Percentiles rank a stretch among this genome's conserved stretches.
phyloP scores from a whole-genome alignment of 2,888 invertebrate species.

The Linyphia triangularis region DNA sequence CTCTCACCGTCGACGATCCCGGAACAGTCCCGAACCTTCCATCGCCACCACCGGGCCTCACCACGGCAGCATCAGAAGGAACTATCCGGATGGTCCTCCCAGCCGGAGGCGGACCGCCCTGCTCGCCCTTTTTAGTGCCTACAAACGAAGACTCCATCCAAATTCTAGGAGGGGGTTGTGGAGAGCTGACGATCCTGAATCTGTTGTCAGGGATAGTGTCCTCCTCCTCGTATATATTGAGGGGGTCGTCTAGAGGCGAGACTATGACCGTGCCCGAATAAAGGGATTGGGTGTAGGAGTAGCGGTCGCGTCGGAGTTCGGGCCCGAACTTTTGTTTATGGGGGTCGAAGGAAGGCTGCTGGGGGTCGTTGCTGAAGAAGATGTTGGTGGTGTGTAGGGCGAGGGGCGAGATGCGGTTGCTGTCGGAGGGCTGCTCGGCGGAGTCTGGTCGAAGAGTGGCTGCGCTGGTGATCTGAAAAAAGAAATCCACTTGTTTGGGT shows the following conservation, averaged over 20 bases:
- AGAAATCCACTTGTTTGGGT: neutral
- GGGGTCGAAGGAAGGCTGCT: neutral
- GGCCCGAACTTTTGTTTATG: neutral
- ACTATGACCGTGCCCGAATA: conserved; percentile 63
- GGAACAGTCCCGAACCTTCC: neutral
- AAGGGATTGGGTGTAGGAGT: conserved; percentile 83
- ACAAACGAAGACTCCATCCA: conserved; percentile 97
- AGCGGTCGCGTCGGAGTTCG: conserved; percentile 81
- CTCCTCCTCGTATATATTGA: conserved; percentile 27
- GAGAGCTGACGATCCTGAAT: conserved; percentile 78
- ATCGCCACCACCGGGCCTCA: conserved; percentile 79
- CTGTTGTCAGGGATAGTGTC: conserved; percentile 49
- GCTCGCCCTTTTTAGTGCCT: conserved; percentile 83
- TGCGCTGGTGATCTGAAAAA: conserved; percentile 58
- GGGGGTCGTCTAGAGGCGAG: conserved; percentile 46
- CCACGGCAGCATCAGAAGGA: conserved; percentile 43
- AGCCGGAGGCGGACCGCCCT: neutral
- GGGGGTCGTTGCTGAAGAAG: conserved; percentile 63
- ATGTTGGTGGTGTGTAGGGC: conserved; percentile 66
- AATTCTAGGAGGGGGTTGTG: conserved; percentile 82
- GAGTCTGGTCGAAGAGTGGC: conserved; percentile 64
- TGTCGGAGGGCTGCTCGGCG: conserved; percentile 40
- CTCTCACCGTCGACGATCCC: conserved; percentile 13
- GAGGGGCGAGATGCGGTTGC: conserved; percentile 61
- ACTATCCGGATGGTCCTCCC: conserved; percentile 62